phyloP scores from a whole-genome alignment of 1,140 invertebrate species.

The Phymorhynchus buccinoides region DNA sequence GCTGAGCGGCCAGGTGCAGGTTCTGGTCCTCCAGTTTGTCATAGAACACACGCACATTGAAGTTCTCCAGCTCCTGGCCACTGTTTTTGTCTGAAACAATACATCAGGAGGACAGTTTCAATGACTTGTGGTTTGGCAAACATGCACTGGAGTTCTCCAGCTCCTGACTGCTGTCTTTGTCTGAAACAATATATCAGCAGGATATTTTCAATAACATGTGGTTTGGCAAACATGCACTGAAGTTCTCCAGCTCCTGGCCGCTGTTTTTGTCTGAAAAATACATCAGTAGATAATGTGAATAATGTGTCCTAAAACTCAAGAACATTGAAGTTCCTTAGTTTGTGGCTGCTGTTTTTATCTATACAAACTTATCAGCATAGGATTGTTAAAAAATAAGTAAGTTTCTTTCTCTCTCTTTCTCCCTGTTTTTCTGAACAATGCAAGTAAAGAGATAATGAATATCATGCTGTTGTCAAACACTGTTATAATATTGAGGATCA shows the following conservation, averaged over 20 bases:
- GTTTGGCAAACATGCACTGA: slow-evolving; percentile 70
- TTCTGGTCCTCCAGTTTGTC: slow-evolving; percentile 73
- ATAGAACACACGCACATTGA: slow-evolving; percentile 70
- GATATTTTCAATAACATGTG: too few species aligned
- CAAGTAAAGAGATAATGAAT: too few species aligned
- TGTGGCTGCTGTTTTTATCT: slow-evolving; percentile 47
- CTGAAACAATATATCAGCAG: slow-evolving; percentile 38
- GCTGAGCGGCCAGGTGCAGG: slow-evolving; percentile 69
- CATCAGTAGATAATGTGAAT: too few species aligned
- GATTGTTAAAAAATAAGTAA: too few species aligned
- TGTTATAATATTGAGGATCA: too few species aligned
- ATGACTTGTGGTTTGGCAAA: too few species aligned
- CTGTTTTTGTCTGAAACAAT: slow-evolving; percentile 48
- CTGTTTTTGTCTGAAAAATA: slow-evolving; percentile 47
- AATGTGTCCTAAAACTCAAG: too few species aligned
- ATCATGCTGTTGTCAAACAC: too few species aligned
- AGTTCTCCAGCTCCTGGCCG: slow-evolving; percentile 65
- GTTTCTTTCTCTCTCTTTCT: too few species aligned
- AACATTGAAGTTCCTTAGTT: slow-evolving; percentile 70
- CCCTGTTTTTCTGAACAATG: too few species aligned
- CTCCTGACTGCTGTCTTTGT: slow-evolving; percentile 50
- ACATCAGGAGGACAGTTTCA: too few species aligned
- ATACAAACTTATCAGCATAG: too few species aligned
- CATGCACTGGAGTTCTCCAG: slow-evolving; percentile 71
- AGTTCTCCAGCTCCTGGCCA: slow-evolving; percentile 65